phyloP scores from a whole-genome alignment of 2,888 invertebrate genomes.

The Meteorus cinctellus region DNA sequence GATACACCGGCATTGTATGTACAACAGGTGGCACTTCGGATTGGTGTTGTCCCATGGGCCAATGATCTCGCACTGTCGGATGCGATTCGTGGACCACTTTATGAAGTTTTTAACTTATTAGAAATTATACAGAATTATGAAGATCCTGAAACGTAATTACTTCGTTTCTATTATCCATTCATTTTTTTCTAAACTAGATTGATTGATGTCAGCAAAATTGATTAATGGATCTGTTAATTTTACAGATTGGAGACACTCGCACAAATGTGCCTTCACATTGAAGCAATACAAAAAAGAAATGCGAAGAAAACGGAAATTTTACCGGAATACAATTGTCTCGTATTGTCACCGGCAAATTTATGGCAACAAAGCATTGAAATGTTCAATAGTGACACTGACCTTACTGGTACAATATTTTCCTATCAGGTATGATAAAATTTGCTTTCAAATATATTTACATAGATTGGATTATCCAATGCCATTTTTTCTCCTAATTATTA shows the following conservation, averaged over 20 bases:
- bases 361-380: slow-evolving; percentile 90
- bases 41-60: slow-evolving; percentile 91
- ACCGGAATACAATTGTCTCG: slow-evolving; percentile 93
- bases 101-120: slow-evolving; percentile 90
- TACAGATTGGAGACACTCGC: slow-evolving; percentile 82
- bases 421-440: slow-evolving; percentile 80
- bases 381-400: slow-evolving; percentile 86
- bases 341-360: slow-evolving; percentile 94
- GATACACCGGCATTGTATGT: slow-evolving; percentile 81
- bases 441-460: not conserved
- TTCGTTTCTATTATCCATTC: slow-evolving; percentile 4
- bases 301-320: slow-evolving; percentile 79
- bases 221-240: slow-evolving; percentile 49
- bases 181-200: not conserved
- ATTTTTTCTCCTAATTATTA: not conserved
- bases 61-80: slow-evolving; percentile 88
- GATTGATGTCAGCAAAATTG: not conserved
- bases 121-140: slow-evolving; percentile 91
- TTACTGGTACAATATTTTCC: slow-evolving; percentile 87
- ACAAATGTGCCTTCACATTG: slow-evolving; percentile 90
- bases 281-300: slow-evolving; percentile 81
- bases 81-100: slow-evolving; percentile 92
- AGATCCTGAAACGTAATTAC: slow-evolving; percentile 79
- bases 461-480: not conserved
- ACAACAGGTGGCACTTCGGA: slow-evolving; percentile 84